Percentiles rank a stretch among this genome's conserved stretches.
phyloP scores from a whole-genome alignment of 2,113 vertebrate species.

The Tenebrosternarchus preto region DNA sequence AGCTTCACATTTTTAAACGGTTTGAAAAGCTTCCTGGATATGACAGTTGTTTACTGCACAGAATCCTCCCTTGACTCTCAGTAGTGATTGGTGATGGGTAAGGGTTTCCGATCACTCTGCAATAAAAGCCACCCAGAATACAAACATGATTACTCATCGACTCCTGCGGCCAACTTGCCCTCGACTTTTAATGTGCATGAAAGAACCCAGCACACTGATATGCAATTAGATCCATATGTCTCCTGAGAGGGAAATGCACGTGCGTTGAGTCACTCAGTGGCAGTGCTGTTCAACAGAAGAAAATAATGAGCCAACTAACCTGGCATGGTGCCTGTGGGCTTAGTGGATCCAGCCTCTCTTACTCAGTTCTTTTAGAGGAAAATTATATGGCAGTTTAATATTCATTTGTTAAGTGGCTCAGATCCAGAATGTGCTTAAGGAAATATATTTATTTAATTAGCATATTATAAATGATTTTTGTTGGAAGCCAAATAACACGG shows the following conservation, averaged over 20 bases:
- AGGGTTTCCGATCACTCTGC: constrained; percentile 30
- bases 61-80: background rate
- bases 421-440: background rate
- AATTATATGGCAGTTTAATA: constrained; percentile 35
- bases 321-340: constrained; percentile 63
- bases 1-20: background rate
- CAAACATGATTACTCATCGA: constrained; percentile 52
- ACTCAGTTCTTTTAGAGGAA: constrained; percentile 60
- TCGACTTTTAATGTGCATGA: constrained; percentile 49
- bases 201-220: constrained; percentile 37
- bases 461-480: background rate
- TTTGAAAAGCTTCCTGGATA: background rate
- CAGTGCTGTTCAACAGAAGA: constrained; percentile 71
- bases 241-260: constrained; percentile 41
- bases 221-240: constrained; percentile 60
- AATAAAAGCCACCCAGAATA: constrained; percentile 45
- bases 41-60: constrained; percentile 4
- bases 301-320: constrained; percentile 56
- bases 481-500: too few species aligned
- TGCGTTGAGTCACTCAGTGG: constrained; percentile 70
- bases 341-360: constrained; percentile 64
- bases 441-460: constrained; percentile 1
- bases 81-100: background rate
- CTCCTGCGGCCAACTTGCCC: constrained; percentile 40
- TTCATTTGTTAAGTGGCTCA: constrained; percentile 19